phyloP scores from a whole-genome alignment of 2,113 vertebrate species.

The Entelurus aequoreus region DNA sequence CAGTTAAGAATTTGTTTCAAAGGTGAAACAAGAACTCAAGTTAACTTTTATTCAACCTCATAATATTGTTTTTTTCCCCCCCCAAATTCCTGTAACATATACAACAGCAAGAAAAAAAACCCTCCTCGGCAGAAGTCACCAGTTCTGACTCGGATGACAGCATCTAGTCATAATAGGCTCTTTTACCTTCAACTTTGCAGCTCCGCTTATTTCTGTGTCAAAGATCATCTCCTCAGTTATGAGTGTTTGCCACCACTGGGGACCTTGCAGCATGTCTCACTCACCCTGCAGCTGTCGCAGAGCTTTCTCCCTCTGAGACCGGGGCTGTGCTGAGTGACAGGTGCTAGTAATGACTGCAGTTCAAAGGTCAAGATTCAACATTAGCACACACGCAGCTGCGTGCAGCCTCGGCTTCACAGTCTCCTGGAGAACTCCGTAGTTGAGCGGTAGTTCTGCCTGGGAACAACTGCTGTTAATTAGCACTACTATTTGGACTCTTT shows the following conservation, averaged over 20 bases:
- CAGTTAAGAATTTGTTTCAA: not conserved
- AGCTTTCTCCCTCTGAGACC: slow-evolving; percentile 38
- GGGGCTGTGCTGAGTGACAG: slow-evolving; percentile 60
- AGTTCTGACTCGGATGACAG: not conserved
- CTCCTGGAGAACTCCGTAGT: slow-evolving; percentile 29
- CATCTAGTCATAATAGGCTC: not conserved
- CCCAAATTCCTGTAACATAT: not conserved
- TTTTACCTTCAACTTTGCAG: not conserved
- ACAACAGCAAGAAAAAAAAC: not conserved
- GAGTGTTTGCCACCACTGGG: slow-evolving; percentile 52
- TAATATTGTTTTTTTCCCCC: not conserved
- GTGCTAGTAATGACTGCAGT: slow-evolving; percentile 61
- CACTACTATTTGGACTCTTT: not conserved
- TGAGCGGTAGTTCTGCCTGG: slow-evolving; percentile 5
- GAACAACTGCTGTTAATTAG: slow-evolving; percentile 24
- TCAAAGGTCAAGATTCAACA: slow-evolving; percentile 57
- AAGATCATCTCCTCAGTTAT: slow-evolving; percentile 62
- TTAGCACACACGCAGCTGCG: slow-evolving; percentile 60
- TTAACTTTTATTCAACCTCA: not conserved
- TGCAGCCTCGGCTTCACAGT: slow-evolving; percentile 27
- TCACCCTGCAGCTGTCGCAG: slow-evolving; percentile 66
- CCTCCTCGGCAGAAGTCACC: not conserved
- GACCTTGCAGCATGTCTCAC: slow-evolving; percentile 43
- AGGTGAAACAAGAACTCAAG: not conserved
- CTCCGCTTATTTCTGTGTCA: slow-evolving; percentile 36